These are phyloP conservation scores for Gallinago stenura DNA, from an alignment of 2,797 vertebrate genomes.

Conservation along the genomic window DNA sequence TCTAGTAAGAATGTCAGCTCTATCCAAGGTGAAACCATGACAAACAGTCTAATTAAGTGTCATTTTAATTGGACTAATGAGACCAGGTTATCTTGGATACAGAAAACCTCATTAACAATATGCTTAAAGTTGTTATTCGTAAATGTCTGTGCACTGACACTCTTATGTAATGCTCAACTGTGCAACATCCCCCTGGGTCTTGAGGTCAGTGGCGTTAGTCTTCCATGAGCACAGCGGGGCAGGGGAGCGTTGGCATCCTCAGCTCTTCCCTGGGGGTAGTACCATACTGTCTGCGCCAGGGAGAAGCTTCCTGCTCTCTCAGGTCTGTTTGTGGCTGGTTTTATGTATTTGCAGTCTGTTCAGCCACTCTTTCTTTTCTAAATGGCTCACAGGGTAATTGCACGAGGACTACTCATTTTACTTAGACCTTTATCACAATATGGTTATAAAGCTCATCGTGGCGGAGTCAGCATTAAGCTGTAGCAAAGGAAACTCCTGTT, in stretches of 20 bases:
- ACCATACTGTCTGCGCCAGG: background rate
- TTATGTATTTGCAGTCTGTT: background rate
- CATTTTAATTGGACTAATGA: background rate
- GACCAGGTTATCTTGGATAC: background rate
- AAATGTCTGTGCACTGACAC: background rate
- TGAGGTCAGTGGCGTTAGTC: background rate
- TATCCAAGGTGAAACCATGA: background rate
- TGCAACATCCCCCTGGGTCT: accelerated
- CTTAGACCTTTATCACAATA: background rate
- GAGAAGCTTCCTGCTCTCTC: background rate
- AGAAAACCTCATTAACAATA: background rate
- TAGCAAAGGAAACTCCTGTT: background rate
- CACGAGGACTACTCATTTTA: background rate
- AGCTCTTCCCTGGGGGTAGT: background rate
- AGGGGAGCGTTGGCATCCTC: background rate
- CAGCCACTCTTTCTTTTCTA: background rate
- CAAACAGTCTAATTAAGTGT: background rate
- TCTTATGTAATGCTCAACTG: background rate
- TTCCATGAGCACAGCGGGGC: background rate
- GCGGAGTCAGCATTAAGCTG: background rate
- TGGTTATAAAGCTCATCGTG: background rate
- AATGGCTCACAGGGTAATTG: background rate
- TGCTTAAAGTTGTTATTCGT: background rate
- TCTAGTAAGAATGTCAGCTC: background rate
- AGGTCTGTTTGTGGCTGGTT: background rate